A percentile compares a stretch with the other conserved stretches of the same genome.
Conservation (phyloP, 2,797 vertebrate genomes). For the Myotis myotis region DNA sequence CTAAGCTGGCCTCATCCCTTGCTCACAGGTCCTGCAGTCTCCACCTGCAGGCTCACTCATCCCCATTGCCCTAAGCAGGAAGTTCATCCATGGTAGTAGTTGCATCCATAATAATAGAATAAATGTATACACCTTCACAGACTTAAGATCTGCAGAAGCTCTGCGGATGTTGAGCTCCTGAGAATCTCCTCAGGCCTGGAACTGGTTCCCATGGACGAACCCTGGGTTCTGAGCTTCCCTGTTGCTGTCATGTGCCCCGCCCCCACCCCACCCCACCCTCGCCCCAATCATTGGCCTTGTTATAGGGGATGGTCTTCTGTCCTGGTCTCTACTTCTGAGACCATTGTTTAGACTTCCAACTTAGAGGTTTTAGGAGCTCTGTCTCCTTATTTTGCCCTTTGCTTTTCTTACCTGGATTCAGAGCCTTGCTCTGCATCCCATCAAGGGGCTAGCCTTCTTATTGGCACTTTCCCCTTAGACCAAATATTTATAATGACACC, state of each 20-base stretch:
- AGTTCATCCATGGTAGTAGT: not conserved
- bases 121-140: not conserved
- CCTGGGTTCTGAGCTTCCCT: not conserved
- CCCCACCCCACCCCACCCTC: no score
- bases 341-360: not conserved
- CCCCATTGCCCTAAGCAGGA: not conserved
- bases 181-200: not conserved
- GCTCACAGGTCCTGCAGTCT: not conserved
- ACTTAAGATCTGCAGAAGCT: rapidly evolving
- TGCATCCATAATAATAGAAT: not conserved
- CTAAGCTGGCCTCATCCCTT: not conserved
- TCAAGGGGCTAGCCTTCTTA: not conserved
- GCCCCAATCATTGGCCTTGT: no score
- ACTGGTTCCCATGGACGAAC: not conserved
- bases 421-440: not conserved
- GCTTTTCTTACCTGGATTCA: not conserved
- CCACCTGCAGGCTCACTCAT: not conserved
- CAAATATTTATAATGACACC: not conserved
- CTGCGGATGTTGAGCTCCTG: no score
- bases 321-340: not conserved
- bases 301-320: not conserved
- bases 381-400: not conserved
- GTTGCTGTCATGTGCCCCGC: not conserved
- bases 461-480: not conserved
- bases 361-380: not conserved